Base-by-base conservation (phyloP, 1,140 invertebrate genomes). In the Acarapis woodi region DNA sequence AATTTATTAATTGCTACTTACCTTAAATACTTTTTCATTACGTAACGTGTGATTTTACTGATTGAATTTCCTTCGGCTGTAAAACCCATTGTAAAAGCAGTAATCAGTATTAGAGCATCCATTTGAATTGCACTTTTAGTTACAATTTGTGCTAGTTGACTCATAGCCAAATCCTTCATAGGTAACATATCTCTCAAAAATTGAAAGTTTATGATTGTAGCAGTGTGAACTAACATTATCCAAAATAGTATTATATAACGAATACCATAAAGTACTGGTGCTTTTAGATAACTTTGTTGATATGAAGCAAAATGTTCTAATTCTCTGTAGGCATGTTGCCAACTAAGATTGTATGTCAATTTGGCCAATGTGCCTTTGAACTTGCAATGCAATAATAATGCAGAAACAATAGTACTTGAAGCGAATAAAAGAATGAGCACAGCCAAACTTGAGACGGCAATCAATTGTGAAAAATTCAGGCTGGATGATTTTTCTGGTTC, bases 61-160 rank as follows among this genome's bases (percentile, higher is more conserved):
- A n/a, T n/a, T n/a, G n/a, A n/a, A n/a, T n/a, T n/a, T n/a, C n/a
- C 34, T 2, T 16, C 24, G 23, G 41, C 33, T 9, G 18, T 23
- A 29, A 38, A 42, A 22, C 16, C 29, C 15, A 44, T 31, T 4
- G 28, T 26, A 22, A 44, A 44, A 16, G 42, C 42, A 3, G 42
- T 22, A 10, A 44, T 38, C 9, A 44, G 18, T 16, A 44, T 43
- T 2, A 44, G 30, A 10, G 20, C 41, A 15, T 42, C 40, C 14
- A 38, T 43, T 20, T 42, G 43, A 14, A 40, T 18, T 8, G 42
- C n/a, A 29, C 34, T 38, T 25, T 44, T 44, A 14, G 39, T 44
- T 9, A 44, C 21, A 2, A 43, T 14, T 33, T 44, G 42, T 9
- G 23, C 33, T 8, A 32, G 15, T 22, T 29, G 39, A 3, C 22